These are phyloP conservation scores for Sebastes variabilis DNA, from an alignment of 2,797 vertebrate genomes.

Conservation along the genomic window DNA sequence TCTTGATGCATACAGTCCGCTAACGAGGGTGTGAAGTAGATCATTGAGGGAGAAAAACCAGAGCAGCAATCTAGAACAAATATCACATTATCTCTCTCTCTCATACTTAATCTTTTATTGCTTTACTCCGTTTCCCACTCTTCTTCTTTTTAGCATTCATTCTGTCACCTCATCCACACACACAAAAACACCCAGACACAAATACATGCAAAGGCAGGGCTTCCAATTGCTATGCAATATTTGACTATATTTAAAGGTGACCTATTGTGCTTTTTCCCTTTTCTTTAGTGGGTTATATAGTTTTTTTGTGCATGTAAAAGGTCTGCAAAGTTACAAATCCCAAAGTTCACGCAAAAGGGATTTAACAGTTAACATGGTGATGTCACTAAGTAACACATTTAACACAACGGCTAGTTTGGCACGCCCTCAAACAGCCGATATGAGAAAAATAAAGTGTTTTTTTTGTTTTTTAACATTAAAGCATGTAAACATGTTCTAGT, in stretches of 20 bases:
- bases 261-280: too few species aligned
- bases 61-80: constrained; percentile 17
- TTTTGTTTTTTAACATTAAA: too few species aligned
- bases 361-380: too few species aligned
- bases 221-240: constrained; percentile 17
- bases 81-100: constrained; percentile 27
- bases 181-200: background rate
- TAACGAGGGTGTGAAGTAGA: constrained; percentile 41
- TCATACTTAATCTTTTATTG: background rate
- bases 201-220: constrained; percentile 7
- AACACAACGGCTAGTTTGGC: too few species aligned
- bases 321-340: too few species aligned
- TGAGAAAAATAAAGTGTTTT: too few species aligned
- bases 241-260: constrained; percentile 1
- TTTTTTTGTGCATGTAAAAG: too few species aligned
- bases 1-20: constrained; percentile 17
- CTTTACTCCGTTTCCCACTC: background rate
- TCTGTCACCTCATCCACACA: constrained; percentile 1
- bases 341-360: too few species aligned
- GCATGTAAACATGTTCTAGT: too few species aligned
- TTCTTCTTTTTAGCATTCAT: background rate
- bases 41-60: constrained; percentile 11
- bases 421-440: too few species aligned
- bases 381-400: too few species aligned
- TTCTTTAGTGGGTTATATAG: too few species aligned